phyloP scores from a whole-genome alignment of 2,797 vertebrate genomes.

The Sparus aurata region DNA sequence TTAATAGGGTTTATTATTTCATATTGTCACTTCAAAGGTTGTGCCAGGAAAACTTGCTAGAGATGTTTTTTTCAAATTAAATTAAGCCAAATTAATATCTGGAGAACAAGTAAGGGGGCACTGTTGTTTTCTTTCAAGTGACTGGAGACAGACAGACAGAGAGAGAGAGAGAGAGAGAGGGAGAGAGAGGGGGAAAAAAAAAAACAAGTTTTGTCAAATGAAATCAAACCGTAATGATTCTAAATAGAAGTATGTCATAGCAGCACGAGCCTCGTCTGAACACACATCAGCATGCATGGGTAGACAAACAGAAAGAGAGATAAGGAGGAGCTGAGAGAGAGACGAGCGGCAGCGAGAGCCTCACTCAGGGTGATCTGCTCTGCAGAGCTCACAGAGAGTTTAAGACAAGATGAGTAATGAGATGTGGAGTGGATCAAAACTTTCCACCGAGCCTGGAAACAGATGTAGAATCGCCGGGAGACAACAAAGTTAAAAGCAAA shows the following conservation, averaged over 20 bases:
- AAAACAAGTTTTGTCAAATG: conserved; percentile 65
- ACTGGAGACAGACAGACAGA: conserved; percentile 27
- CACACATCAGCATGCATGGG: conserved; percentile 64
- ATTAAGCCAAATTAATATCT: conserved; percentile 87
- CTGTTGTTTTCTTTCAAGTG: conserved; percentile 70
- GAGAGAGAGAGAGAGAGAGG: too few relatives aligned
- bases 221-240: conserved; percentile 70
- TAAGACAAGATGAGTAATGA: conserved; percentile 76
- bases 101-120: conserved; percentile 73
- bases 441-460: conserved; percentile 64
- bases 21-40: conserved; percentile 90
- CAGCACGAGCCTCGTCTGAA: conserved; percentile 56
- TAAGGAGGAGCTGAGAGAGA: conserved; percentile 26
- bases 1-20: conserved; percentile 91
- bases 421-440: conserved; percentile 76
- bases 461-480: conserved; percentile 59
- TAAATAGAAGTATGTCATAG: conserved; percentile 65
- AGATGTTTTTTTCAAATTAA: conserved; percentile 88
- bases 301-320: conserved; percentile 53
- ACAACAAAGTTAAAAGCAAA: conserved; percentile 39
- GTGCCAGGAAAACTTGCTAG: conserved; percentile 83
- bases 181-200: conserved; percentile 16
- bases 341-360: conserved; percentile 32
- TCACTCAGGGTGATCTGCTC: conserved; percentile 62
- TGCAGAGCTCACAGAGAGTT: conserved; percentile 62